phyloP scores from a whole-genome alignment of 2,888 invertebrate genomes.

The Microctonus hyperodae region DNA sequence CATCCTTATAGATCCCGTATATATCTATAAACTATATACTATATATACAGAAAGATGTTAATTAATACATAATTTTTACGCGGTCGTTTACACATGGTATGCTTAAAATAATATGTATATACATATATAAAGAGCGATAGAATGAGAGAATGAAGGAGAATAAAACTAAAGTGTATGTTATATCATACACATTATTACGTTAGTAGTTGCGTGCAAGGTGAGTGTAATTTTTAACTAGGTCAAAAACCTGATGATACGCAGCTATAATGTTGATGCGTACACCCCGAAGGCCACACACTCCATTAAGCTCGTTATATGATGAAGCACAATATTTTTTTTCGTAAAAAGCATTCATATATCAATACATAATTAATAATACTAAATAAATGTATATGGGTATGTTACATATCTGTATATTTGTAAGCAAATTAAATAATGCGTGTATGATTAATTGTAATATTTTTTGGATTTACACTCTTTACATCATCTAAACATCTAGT shows the following conservation, averaged over 20 bases:
- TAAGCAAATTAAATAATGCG: too few relatives aligned
- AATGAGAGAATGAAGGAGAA: slow-evolving; percentile 16
- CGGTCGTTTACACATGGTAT: slow-evolving; percentile 34
- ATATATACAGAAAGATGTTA: slow-evolving; percentile 19
- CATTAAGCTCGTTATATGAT: slow-evolving; percentile 8
- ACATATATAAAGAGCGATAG: not conserved
- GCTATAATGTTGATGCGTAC: slow-evolving; percentile 24
- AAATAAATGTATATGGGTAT: too few relatives aligned
- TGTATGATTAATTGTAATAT: too few relatives aligned
- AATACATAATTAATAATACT: too few relatives aligned
- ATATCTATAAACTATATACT: slow-evolving; percentile 18
- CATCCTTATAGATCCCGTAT: slow-evolving; percentile 24
- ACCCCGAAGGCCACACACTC: slow-evolving; percentile 29
- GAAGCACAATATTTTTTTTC: not conserved
- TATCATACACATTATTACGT: slow-evolving; percentile 41
- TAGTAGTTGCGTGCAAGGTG: slow-evolving; percentile 39
- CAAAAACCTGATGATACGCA: slow-evolving; percentile 37
- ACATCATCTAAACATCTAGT: too few relatives aligned
- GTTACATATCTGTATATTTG: too few relatives aligned
- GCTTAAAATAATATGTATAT: too few relatives aligned
- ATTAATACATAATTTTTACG: too few relatives aligned
- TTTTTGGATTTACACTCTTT: too few relatives aligned
- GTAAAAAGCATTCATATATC: not conserved
- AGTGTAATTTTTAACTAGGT: slow-evolving; percentile 41
- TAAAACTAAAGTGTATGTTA: not conserved